Base-by-base conservation (phyloP, 2,888 invertebrate species). In the Nephrotoma appendiculata region DNA sequence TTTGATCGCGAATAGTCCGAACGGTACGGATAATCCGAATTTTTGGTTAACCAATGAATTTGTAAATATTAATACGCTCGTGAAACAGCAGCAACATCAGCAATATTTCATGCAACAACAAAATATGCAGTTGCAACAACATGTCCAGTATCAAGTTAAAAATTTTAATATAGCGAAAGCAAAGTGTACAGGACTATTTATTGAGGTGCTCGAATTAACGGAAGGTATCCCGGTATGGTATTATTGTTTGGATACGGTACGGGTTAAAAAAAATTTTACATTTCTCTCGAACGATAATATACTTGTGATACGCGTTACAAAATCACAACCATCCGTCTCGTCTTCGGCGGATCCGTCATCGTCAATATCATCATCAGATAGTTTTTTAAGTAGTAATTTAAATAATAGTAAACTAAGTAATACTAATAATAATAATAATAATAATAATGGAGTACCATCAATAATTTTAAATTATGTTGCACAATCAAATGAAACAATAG, bases 381-480 rank as follows among this genome's bases (percentile, higher is more conserved):
- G 45, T 44, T 85, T 41, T 85, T 31, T 19, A 85, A 43, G 42
- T 6, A 71, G 71, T 31, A 86, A 42, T 41, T 7, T 15, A 42
- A 85, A 86, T 86, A 45, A 41, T 41, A 85, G n/a, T 44, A 5
- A 9, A 31, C 31, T 31, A 31, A 41, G 83, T 6, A 41, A n/a
- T 44, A 41, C 52, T 6, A 12, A 86, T 44, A 41, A 84, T 6
- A 12, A 86, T 11, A n/a, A 41, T 83, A 44, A 86, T 83, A 83
- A 44, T 83, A 48, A 45, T 31, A 2, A 45, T 9, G 91, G 92
- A 7, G 91, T 92, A 5, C 93, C 93, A 91, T 93, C 93, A 91
- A 89, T 95, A 88, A 93, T 93, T 88, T 93, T 94, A 87, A 93
- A 93, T 90, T 95, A 95, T 92, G 93, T 93, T 90, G 94, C 95